phyloP scores from a whole-genome alignment of 2,888 invertebrate genomes.

The Volucella inflata region DNA sequence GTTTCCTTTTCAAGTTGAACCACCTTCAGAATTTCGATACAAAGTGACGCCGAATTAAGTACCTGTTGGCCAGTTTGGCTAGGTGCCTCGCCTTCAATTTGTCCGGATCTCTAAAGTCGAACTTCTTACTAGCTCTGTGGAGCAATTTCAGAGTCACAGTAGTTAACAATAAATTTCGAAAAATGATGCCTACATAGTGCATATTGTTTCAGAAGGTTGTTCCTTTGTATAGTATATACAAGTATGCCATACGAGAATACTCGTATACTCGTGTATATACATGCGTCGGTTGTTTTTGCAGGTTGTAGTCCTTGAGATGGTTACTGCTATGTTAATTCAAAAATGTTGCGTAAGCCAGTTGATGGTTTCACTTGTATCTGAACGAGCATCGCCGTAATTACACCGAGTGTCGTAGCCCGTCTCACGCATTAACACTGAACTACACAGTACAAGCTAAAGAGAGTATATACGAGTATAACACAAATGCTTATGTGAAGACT shows the following conservation, averaged over 20 bases:
- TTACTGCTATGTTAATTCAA: slow-evolving; percentile 32
- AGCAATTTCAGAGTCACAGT: slow-evolving; percentile 29
- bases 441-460: neutral
- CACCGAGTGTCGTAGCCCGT: slow-evolving; percentile 2
- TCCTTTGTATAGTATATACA: neutral
- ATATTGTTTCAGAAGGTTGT: slow-evolving; percentile 9
- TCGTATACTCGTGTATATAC: no score
- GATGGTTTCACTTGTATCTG: slow-evolving; percentile 50
- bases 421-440: slow-evolving; percentile 17
- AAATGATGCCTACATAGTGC: neutral
- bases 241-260: no score
- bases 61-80: slow-evolving; percentile 19
- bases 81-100: slow-evolving; percentile 51
- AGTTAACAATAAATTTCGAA: slow-evolving; percentile 30
- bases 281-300: slow-evolving; percentile 6
- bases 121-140: slow-evolving; percentile 3
- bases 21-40: slow-evolving; percentile 44
- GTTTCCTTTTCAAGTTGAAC: slow-evolving; percentile 65
- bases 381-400: slow-evolving; percentile 31
- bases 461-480: slow-evolving; percentile 25
- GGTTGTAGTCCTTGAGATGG: slow-evolving; percentile 64
- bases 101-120: slow-evolving; percentile 40
- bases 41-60: slow-evolving; percentile 22
- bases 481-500: neutral
- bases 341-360: slow-evolving; percentile 53